A percentile compares a stretch with the other conserved stretches of the same genome.
phyloP scores from a whole-genome alignment of 1,140 invertebrate genomes.

The Sitophilus oryzae region DNA sequence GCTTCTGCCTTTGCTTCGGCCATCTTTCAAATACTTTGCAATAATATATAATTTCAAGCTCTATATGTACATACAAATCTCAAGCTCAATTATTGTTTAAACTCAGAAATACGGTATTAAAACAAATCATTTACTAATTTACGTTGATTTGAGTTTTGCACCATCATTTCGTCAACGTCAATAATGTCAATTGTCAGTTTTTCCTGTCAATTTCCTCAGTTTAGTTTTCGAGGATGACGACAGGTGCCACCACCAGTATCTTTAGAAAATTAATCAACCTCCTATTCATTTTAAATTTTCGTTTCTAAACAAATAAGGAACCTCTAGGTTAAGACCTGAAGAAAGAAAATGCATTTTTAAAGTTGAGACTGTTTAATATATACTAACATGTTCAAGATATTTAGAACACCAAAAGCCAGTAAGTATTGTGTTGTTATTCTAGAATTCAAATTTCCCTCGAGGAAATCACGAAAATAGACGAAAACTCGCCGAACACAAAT shows the following conservation, averaged over 20 bases:
- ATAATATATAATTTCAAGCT: too few relatives aligned
- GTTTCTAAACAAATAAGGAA: neutral
- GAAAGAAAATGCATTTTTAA: neutral
- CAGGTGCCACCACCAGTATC: too few relatives aligned
- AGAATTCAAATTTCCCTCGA: constrained; percentile 11
- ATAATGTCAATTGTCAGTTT: neutral
- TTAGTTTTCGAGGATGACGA: too few relatives aligned
- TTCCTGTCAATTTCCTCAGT: too few relatives aligned
- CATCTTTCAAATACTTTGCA: constrained; percentile 17
- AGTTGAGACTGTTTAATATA: neutral
- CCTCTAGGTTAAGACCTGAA: neutral
- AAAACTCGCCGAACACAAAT: constrained; percentile 1
- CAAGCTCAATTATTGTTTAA: too few relatives aligned
- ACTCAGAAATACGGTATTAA: too few relatives aligned
- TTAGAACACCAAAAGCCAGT: constrained; percentile 4
- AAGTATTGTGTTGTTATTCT: constrained; percentile 3
- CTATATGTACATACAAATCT: too few relatives aligned
- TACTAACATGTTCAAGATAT: constrained; percentile 6
- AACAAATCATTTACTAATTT: too few relatives aligned
- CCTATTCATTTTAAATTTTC: neutral
- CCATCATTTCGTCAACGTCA: constrained; percentile 7
- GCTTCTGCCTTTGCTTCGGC: constrained; percentile 14
- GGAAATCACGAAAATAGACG: constrained; percentile 14
- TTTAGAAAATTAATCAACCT: too few relatives aligned
- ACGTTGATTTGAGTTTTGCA: constrained; percentile 1